Conservation (phyloP, 2,888 invertebrate genomes). For the Rhopalosiphum nymphaeae region DNA sequence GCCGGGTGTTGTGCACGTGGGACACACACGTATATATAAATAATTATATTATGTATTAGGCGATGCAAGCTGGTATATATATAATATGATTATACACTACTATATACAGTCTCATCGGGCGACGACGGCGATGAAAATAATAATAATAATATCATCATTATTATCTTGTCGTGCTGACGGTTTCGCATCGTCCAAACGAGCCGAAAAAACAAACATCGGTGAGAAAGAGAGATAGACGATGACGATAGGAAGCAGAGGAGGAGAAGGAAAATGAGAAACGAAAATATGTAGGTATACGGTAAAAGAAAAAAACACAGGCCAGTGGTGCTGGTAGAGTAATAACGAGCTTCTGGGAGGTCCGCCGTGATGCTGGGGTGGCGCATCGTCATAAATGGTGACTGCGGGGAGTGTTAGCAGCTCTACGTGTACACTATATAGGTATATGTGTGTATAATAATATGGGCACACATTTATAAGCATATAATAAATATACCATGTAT, state of each 20-base stretch:
- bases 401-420: conserved; percentile 58
- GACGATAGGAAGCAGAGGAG: not conserved
- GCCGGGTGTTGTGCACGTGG: conserved; percentile 62
- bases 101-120: not conserved
- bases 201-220: conserved; percentile 56
- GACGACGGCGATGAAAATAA: not conserved
- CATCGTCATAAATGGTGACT: conserved; percentile 63
- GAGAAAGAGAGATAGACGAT: not conserved
- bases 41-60: conserved; percentile 7
- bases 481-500: not conserved
- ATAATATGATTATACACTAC: not conserved
- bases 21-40: conserved; percentile 45
- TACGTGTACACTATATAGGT: not conserved
- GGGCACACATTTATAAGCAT: not conserved
- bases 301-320: conserved; percentile 6
- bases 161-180: conserved; percentile 55
- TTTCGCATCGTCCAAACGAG: conserved; percentile 61
- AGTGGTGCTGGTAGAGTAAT: conserved; percentile 46
- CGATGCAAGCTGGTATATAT: not conserved
- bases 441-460: not conserved
- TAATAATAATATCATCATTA: conserved; percentile 42
- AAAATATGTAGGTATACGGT: not conserved
- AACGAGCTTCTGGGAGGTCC: conserved; percentile 65
- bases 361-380: conserved; percentile 52
- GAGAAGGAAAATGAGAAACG: conserved; percentile 33